phyloP scores from a whole-genome alignment of 2,797 vertebrate species.

The Poliocrania exsul region DNA sequence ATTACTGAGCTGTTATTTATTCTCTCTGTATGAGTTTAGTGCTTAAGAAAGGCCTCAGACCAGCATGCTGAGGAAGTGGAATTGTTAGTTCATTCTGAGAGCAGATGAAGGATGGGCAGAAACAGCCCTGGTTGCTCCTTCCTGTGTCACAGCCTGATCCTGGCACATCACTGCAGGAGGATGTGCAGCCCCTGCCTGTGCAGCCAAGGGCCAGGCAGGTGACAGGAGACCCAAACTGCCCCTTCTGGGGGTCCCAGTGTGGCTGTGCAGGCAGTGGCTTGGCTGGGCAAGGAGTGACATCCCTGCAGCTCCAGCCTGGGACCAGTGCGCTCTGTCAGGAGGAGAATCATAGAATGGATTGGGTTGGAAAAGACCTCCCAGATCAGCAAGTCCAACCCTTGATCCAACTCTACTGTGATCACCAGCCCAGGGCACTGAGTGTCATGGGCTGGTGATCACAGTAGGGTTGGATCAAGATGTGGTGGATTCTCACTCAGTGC shows the following conservation, averaged over 20 bases:
- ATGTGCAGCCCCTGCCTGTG: not conserved
- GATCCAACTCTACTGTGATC: no score
- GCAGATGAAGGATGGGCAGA: not conserved
- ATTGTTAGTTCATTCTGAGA: not conserved
- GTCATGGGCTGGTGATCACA: no score
- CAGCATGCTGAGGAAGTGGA: not conserved
- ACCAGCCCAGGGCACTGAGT: no score
- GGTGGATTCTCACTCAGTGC: no score
- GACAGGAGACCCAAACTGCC: not conserved
- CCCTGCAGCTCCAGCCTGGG: not conserved
- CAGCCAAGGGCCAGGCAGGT: not conserved
- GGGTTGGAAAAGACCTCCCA: no score
- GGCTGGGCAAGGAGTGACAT: not conserved
- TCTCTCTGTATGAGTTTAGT: not conserved
- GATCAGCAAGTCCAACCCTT: no score
- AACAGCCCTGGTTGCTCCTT: not conserved
- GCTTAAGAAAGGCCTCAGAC: not conserved
- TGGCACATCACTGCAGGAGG: not conserved
- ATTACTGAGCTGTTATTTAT: not conserved
- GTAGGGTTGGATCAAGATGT: no score
- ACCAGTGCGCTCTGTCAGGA: not conserved
- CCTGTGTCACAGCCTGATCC: not conserved
- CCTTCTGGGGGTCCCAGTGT: rapidly evolving
- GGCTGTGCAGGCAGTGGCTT: not conserved
- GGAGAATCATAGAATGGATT: not conserved